A percentile compares a stretch with the other conserved stretches of the same genome.
phyloP scores from a whole-genome alignment of 2,797 vertebrate genomes.

The Glossophaga mutica region DNA sequence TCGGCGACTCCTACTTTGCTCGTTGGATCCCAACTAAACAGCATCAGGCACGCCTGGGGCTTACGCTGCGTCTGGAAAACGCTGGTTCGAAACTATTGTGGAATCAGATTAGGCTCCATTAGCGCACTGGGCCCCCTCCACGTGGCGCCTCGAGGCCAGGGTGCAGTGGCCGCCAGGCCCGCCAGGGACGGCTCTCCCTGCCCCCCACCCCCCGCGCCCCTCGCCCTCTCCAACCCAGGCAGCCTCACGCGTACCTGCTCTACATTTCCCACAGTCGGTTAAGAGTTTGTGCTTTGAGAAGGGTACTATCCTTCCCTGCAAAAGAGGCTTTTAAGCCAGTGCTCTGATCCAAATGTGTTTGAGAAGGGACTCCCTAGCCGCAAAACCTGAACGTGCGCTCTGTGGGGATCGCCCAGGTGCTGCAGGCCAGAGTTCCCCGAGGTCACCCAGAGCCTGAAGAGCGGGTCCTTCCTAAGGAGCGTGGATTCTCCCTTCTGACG shows the following conservation, averaged over 20 bases:
- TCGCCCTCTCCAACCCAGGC: neutral
- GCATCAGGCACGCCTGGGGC: neutral
- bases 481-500: neutral
- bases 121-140: neutral
- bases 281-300: neutral
- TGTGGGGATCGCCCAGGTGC: neutral
- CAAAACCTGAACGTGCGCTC: neutral
- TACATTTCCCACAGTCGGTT: neutral
- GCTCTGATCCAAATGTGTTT: neutral
- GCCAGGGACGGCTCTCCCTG: neutral
- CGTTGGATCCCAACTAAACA: neutral
- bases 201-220: too few species aligned
- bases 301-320: neutral
- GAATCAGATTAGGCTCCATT: neutral
- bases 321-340: neutral
- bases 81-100: neutral
- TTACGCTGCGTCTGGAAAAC: neutral
- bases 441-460: neutral
- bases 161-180: neutral
- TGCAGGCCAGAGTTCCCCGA: neutral
- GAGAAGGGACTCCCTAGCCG: neutral
- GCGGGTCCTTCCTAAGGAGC: too few species aligned
- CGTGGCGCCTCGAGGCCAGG: neutral
- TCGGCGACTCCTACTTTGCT: neutral
- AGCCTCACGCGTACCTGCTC: neutral